A percentile compares a stretch with the other conserved stretches of the same genome.
Conservation (phyloP, 2,888 invertebrate species). For the Noctua janthina region DNA sequence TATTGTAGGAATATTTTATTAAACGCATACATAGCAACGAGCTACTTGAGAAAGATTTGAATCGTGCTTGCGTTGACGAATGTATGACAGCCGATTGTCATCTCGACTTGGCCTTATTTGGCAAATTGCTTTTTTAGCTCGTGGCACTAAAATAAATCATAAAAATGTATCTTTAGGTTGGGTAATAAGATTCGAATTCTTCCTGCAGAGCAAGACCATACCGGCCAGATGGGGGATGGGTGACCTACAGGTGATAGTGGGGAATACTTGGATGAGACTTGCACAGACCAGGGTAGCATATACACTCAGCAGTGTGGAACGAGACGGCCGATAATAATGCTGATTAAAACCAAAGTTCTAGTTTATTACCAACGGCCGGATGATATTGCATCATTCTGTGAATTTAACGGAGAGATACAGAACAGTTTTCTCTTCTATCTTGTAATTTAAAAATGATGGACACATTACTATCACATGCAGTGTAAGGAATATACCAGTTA, state of each 20-base stretch:
- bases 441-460: too few species aligned
- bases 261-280: background rate
- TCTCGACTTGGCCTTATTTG: constrained; percentile 22
- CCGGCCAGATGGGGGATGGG: background rate
- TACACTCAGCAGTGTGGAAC: background rate
- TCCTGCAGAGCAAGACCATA: background rate
- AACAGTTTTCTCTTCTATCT: too few species aligned
- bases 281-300: background rate
- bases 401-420: background rate
- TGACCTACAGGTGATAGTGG: background rate
- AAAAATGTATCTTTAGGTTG: background rate
- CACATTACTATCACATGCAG: too few species aligned
- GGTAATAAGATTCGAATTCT: background rate
- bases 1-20: constrained; percentile 10
- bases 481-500: too few species aligned
- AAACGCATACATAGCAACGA: background rate
- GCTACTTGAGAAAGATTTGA: constrained; percentile 32
- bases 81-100: constrained; percentile 32
- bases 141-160: background rate
- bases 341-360: background rate
- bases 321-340: background rate
- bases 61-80: constrained; percentile 14
- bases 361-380: too few species aligned
- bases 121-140: background rate
- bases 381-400: too few species aligned